A percentile compares a stretch with the other conserved stretches of the same genome.
Evolutionary conservation across 2,113 vertebrate genomes (phyloP).

Genomic region (Syrrhaptes paradoxus): DNA sequence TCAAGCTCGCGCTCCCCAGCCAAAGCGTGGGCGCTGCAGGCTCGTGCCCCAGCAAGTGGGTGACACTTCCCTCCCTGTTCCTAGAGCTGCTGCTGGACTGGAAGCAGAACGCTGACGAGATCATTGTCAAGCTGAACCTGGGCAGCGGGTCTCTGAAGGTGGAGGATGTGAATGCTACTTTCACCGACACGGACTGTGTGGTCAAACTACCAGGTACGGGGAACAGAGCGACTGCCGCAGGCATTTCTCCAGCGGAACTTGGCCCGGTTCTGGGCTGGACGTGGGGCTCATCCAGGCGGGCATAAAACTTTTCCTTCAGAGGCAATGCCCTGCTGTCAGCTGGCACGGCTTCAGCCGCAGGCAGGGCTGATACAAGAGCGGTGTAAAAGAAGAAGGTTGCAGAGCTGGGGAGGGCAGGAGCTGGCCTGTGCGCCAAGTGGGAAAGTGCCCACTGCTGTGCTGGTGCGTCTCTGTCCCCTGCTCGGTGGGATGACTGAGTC

Average conservation of each 20-base stretch:
- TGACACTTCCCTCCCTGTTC: neutral
- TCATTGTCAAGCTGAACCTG: constrained; percentile 88
- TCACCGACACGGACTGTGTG: constrained; percentile 88
- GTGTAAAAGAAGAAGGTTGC: neutral
- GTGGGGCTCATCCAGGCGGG: neutral
- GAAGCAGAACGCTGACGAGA: constrained; percentile 92
- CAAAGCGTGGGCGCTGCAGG: neutral
- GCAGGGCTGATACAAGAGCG: neutral
- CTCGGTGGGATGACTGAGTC: neutral
- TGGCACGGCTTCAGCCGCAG: neutral
- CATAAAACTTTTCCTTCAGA: neutral
- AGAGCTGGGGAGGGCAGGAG: neutral
- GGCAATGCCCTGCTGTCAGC: constrained; percentile 2
- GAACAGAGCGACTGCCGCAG: neutral
- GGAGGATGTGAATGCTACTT: constrained; percentile 84
- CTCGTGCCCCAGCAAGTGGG: neutral
- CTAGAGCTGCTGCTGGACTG: constrained; percentile 92
- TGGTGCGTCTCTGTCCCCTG: neutral
- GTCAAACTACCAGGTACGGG: constrained; percentile 87
- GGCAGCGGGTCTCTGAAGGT: constrained; percentile 79
- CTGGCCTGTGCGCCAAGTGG: neutral
- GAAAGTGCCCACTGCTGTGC: neutral
- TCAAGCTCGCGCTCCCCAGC: neutral
- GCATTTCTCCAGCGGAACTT: neutral
- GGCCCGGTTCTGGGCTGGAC: neutral